phyloP scores from a whole-genome alignment of 1,140 invertebrate species.

The Pseudomyrmex pallidus region DNA sequence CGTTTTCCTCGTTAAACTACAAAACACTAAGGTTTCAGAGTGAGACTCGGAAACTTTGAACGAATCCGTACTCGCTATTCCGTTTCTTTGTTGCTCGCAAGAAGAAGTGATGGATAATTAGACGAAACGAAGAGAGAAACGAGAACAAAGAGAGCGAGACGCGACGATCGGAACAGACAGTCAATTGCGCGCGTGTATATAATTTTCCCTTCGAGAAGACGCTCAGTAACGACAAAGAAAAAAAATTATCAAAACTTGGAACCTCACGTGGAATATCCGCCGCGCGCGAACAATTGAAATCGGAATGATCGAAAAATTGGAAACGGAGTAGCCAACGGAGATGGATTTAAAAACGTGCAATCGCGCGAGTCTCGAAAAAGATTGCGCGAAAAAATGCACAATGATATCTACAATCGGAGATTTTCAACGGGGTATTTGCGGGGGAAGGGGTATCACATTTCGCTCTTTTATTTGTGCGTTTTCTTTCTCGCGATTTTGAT shows the following conservation, averaged over 20 bases:
- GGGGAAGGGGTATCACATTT: too few species aligned
- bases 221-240: background rate
- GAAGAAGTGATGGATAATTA: conserved; percentile 27
- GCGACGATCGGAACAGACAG: conserved; percentile 21
- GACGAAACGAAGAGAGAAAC: background rate
- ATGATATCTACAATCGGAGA: background rate
- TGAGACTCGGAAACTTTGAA: conserved; percentile 50
- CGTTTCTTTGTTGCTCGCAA: conserved; percentile 41
- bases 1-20: conserved; percentile 40
- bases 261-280: conserved; percentile 1
- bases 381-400: conserved; percentile 34
- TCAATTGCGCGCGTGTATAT: background rate
- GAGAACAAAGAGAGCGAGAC: background rate
- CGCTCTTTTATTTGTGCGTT: background rate
- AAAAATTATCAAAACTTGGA: background rate
- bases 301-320: conserved; percentile 24
- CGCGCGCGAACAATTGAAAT: conserved; percentile 20
- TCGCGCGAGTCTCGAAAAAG: conserved; percentile 10
- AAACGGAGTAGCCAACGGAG: background rate
- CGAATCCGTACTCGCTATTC: conserved; percentile 41
- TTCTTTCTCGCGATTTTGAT: background rate
- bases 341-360: conserved; percentile 34
- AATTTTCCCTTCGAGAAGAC: conserved; percentile 28
- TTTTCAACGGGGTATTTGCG: background rate
- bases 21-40: conserved; percentile 34